Evolutionary conservation across 2,113 vertebrate species (phyloP).

Genomic region (Crocuta crocuta): DNA sequence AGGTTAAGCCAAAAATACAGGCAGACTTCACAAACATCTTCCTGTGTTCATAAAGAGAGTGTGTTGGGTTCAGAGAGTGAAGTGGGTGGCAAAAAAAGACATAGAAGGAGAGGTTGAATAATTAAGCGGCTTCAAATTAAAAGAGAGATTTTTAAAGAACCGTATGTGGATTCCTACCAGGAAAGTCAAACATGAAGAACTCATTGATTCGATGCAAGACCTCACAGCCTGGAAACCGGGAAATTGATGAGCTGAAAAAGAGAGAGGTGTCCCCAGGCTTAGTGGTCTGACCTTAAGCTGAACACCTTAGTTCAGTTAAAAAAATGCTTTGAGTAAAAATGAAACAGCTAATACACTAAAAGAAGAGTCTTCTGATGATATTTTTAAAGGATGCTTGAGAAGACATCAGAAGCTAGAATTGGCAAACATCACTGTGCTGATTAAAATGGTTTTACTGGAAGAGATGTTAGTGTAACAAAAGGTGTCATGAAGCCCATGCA

Average conservation of each 20-base stretch:
- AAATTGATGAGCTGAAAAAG: background rate
- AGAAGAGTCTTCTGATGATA: background rate
- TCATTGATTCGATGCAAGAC: background rate
- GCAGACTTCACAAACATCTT: background rate
- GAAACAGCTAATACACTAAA: background rate
- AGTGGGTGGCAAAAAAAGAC: background rate
- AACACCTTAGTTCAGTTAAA: background rate
- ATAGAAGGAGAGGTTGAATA: background rate
- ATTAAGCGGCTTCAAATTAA: background rate
- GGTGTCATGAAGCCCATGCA: rapidly evolving
- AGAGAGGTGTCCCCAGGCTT: background rate
- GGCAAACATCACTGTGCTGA: background rate
- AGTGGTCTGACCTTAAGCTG: background rate
- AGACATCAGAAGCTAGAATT: background rate
- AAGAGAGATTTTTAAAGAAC: background rate
- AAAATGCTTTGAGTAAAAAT: background rate
- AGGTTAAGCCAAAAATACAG: background rate
- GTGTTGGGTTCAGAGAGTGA: background rate
- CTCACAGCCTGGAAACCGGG: too few relatives aligned
- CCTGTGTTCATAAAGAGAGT: background rate
- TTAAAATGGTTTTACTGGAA: background rate
- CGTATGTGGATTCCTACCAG: background rate
- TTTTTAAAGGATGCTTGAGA: background rate
- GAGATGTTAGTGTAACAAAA: background rate
- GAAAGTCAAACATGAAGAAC: background rate